A percentile compares a stretch with the other conserved stretches of the same genome.
phyloP scores from a whole-genome alignment of 1,140 invertebrate genomes.

The Acromyrmex heyeri region DNA sequence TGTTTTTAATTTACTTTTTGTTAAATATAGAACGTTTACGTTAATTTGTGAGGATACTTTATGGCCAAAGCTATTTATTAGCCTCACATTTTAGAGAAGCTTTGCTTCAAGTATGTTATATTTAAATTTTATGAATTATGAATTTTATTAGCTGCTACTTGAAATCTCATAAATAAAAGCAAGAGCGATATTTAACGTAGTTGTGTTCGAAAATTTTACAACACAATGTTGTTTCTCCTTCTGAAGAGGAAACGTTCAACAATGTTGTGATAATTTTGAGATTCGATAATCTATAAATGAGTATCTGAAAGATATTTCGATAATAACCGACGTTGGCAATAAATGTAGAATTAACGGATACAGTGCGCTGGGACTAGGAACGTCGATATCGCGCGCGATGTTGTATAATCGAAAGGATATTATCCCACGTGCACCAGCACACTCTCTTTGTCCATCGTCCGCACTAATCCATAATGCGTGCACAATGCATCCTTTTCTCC shows the following conservation, averaged over 20 bases:
- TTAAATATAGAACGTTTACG: no score
- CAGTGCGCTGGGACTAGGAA: neutral
- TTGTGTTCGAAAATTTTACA: neutral
- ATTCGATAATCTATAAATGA: neutral
- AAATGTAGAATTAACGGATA: conserved; percentile 38
- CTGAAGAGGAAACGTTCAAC: neutral
- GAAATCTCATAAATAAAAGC: neutral
- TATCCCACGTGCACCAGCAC: conserved; percentile 43
- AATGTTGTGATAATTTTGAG: conserved; percentile 2
- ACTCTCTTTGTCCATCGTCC: conserved; percentile 47
- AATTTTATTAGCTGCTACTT: neutral
- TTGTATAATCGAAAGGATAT: conserved; percentile 57
- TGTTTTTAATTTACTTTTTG: no score
- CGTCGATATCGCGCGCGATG: conserved; percentile 38
- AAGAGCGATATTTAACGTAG: neutral
- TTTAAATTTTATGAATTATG: neutral
- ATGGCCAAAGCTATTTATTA: no score
- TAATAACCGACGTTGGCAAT: conserved; percentile 10
- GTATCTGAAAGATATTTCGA: conserved; percentile 8
- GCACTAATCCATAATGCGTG: conserved; percentile 48
- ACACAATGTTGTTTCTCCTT: neutral
- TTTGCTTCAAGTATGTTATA: neutral
- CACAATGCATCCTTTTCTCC: conserved; percentile 57
- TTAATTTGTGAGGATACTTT: no score
- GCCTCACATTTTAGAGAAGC: neutral